A percentile compares a stretch with the other conserved stretches of the same genome.
Evolutionary conservation across 2,797 vertebrate species (phyloP).

Genomic region (Limnodromus scolopaceus): DNA sequence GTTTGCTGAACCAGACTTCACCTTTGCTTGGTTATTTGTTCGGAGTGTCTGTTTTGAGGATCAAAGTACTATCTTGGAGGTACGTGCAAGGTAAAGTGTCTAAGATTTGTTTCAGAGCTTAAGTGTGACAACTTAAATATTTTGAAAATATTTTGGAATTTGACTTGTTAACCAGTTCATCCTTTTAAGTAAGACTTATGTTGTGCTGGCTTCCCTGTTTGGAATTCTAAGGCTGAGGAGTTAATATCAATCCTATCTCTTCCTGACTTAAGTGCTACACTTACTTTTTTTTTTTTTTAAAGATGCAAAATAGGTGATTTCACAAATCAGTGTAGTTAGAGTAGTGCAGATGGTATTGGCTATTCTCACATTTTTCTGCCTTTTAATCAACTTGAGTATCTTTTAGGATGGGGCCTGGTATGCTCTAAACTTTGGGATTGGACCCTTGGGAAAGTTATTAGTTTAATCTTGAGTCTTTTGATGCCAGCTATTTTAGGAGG

Average conservation of each 20-base stretch:
- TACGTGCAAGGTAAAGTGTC: background rate
- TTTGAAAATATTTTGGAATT: background rate
- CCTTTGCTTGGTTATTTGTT: background rate
- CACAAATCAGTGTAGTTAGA: background rate
- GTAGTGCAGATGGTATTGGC: background rate
- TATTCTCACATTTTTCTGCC: background rate
- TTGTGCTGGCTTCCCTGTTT: background rate
- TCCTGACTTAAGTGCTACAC: background rate
- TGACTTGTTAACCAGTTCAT: background rate
- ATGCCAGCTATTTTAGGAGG: background rate
- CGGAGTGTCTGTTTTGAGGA: background rate
- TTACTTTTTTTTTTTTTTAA: background rate
- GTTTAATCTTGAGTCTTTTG: background rate
- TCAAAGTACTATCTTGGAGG: background rate
- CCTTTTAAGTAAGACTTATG: background rate
- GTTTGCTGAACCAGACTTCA: constrained; percentile 1
- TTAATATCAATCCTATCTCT: background rate
- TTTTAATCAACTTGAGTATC: background rate
- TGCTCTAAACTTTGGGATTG: background rate
- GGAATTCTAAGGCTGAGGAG: background rate
- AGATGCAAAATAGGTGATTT: background rate
- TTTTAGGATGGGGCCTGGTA: background rate
- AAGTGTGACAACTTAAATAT: background rate
- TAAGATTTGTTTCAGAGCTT: background rate
- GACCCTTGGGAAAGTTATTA: background rate